Percentiles rank a stretch among this genome's conserved stretches.
phyloP scores from a whole-genome alignment of 2,888 invertebrate species.

The Mythimna ferrago region DNA sequence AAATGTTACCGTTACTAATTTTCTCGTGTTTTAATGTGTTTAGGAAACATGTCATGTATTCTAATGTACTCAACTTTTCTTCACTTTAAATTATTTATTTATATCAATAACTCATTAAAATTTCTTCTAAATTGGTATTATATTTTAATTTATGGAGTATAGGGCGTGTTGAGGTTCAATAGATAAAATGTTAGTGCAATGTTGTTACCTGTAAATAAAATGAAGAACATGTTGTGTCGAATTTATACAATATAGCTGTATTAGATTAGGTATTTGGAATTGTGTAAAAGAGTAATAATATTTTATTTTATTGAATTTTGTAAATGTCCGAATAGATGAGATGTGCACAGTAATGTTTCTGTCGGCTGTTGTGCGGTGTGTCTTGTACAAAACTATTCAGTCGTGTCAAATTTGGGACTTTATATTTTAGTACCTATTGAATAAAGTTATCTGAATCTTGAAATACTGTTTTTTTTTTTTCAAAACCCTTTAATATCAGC shows the following conservation, averaged over 20 bases:
- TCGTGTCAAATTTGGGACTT: conserved; percentile 82
- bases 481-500: too few species aligned
- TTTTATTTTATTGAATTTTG: conserved; percentile 71
- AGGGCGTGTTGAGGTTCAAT: conserved; percentile 49
- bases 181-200: conserved; percentile 63
- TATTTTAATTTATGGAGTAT: conserved; percentile 46
- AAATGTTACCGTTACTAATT: conserved; percentile 73
- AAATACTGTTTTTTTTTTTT: conserved; percentile 20
- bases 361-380: conserved; percentile 46
- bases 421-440: conserved; percentile 79
- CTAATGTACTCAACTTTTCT: conserved; percentile 55
- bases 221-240: conserved; percentile 69
- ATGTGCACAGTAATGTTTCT: conserved; percentile 41
- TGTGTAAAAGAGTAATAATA: conserved; percentile 68
- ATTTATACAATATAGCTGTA: conserved; percentile 70
- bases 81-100: conserved; percentile 67
- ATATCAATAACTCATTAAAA: conserved; percentile 53
- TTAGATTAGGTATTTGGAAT: conserved; percentile 65
- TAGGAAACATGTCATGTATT: conserved; percentile 55
- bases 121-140: conserved; percentile 56
- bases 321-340: conserved; percentile 63
- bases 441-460: conserved; percentile 79
- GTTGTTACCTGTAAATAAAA: conserved; percentile 74
- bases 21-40: conserved; percentile 54
- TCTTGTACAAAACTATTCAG: conserved; percentile 66